phyloP scores from a whole-genome alignment of 2,797 vertebrate genomes.

The Sitta carolinensis region DNA sequence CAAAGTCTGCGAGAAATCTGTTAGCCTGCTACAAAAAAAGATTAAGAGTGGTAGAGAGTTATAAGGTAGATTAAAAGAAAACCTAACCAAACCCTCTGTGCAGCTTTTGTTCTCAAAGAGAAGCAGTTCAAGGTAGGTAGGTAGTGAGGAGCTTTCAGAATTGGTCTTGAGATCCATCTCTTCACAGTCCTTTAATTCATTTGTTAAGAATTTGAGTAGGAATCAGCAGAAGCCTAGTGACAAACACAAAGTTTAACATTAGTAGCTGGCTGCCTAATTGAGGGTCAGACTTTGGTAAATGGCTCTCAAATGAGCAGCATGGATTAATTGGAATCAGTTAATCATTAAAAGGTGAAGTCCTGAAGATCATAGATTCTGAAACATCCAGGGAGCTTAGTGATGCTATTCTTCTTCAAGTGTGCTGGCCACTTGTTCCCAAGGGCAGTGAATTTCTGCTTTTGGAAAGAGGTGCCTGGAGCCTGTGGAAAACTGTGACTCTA shows the following conservation, averaged over 20 bases:
- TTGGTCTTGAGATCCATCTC: neutral
- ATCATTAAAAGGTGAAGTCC: neutral
- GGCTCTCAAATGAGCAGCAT: neutral
- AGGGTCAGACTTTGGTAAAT: neutral
- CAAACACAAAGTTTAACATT: neutral
- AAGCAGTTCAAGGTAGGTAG: neutral
- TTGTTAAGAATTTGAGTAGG: neutral
- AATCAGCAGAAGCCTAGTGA: neutral
- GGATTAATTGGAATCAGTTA: neutral
- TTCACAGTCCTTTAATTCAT: neutral
- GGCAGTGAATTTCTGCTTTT: neutral
- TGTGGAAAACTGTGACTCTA: neutral
- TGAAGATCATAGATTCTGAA: neutral
- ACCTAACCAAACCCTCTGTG: rapidly evolving
- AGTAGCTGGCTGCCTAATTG: neutral
- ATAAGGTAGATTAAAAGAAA: neutral
- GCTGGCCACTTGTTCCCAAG: neutral
- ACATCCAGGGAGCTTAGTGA: neutral
- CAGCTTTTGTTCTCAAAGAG: neutral
- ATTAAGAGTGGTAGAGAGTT: neutral
- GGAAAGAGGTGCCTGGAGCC: neutral
- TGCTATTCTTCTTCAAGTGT: rapidly evolving
- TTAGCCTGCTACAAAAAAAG: neutral
- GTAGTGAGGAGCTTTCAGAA: neutral
- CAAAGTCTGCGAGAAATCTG: neutral